Evolutionary conservation across 2,888 invertebrate genomes (phyloP).

Genomic region (Anorthoa munda): DNA sequence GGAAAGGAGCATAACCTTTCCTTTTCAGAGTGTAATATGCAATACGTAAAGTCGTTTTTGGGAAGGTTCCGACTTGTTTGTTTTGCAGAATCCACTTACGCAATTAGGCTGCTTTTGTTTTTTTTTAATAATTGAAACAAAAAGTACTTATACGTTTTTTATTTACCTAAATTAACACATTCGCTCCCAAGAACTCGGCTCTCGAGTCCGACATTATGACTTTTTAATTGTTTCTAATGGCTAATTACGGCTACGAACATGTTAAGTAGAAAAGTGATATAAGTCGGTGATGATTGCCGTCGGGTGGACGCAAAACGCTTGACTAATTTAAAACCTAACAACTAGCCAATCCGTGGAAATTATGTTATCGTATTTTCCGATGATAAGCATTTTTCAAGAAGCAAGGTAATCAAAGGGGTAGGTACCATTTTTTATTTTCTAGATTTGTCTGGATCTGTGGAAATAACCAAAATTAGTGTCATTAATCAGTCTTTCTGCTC

Average conservation of each 20-base stretch:
- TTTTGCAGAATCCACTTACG: too few relatives aligned
- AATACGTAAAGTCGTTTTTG: too few relatives aligned
- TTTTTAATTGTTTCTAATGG: too few relatives aligned
- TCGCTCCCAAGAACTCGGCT: too few relatives aligned
- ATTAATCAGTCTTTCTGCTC: conserved; percentile 37
- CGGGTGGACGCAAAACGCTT: not conserved
- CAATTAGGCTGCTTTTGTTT: too few relatives aligned
- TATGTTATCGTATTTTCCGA: not conserved
- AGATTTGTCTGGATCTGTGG: conserved; percentile 16
- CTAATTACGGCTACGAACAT: too few relatives aligned
- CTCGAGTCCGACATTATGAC: too few relatives aligned
- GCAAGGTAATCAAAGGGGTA: not conserved
- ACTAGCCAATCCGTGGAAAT: not conserved
- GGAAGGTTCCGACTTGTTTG: too few relatives aligned
- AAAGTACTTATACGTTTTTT: not conserved
- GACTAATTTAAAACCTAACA: not conserved
- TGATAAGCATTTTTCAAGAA: not conserved
- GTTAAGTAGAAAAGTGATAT: not conserved
- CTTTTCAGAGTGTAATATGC: too few relatives aligned
- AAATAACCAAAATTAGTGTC: conserved; percentile 26
- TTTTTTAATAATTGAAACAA: too few relatives aligned
- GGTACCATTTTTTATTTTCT: too few relatives aligned
- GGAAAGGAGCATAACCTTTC: too few relatives aligned
- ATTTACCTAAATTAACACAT: not conserved
- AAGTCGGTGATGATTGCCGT: not conserved